Conservation (phyloP, 2,888 invertebrate species). For the Molanna angustata region DNA sequence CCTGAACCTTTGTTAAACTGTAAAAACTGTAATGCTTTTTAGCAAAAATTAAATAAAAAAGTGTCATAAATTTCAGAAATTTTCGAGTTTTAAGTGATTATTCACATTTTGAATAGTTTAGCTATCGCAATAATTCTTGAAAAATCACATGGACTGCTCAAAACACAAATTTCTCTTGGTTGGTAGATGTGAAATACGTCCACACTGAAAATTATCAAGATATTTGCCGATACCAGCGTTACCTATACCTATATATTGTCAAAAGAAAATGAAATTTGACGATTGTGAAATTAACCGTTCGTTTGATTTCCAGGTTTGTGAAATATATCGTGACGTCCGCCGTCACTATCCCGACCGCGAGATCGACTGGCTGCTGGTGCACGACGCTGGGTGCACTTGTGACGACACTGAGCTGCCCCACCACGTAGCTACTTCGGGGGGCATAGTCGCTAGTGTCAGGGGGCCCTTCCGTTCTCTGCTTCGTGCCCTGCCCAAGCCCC, state of each 20-base stretch:
- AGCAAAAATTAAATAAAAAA: too few relatives aligned
- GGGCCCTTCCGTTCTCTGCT: constrained; percentile 59
- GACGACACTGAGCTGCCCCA: constrained; percentile 84
- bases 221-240: background rate
- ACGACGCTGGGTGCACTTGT: constrained; percentile 85
- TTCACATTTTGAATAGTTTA: too few relatives aligned
- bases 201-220: background rate
- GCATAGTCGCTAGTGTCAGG: constrained; percentile 62
- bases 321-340: constrained; percentile 52
- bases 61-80: too few relatives aligned
- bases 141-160: too few relatives aligned
- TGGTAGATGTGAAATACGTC: too few relatives aligned
- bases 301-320: constrained; percentile 42
- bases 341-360: constrained; percentile 58
- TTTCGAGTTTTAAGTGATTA: too few relatives aligned
- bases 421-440: constrained; percentile 69
- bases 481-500: constrained; percentile 56
- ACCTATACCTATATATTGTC: background rate
- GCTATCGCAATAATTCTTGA: too few relatives aligned
- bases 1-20: too few relatives aligned
- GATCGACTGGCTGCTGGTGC: constrained; percentile 77
- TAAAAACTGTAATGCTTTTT: too few relatives aligned
- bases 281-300: too few relatives aligned
- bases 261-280: background rate
- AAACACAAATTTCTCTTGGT: too few relatives aligned